A percentile compares a stretch with the other conserved stretches of the same genome.
Evolutionary conservation across 2,797 vertebrate genomes (phyloP).

Genomic region (Anas bahamensis): DNA sequence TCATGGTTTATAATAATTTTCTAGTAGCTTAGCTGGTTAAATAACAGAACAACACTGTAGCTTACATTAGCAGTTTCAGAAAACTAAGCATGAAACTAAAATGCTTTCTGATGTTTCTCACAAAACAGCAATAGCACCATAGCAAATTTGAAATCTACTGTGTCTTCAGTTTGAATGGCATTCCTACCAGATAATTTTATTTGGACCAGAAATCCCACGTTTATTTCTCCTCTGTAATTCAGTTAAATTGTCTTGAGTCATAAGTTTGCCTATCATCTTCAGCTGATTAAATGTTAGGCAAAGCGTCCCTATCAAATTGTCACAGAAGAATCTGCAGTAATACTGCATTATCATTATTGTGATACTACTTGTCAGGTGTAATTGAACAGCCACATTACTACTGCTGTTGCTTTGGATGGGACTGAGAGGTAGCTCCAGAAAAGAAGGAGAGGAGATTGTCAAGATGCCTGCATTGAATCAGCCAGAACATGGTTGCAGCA

Average conservation of each 20-base stretch:
- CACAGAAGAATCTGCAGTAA: not conserved
- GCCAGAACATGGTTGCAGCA: not conserved
- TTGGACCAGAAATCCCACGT: not conserved
- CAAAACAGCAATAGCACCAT: not conserved
- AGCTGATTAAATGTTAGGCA: not conserved
- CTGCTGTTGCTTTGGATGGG: not conserved
- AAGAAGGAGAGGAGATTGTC: not conserved
- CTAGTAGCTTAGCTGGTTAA: not conserved
- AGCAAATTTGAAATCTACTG: not conserved
- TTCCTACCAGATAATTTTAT: not conserved
- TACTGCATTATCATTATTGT: fast-evolving
- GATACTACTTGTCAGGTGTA: not conserved
- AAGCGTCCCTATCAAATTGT: not conserved
- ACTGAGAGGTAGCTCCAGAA: not conserved
- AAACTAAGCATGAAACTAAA: not conserved
- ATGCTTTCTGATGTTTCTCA: not conserved
- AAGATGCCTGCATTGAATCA: not conserved
- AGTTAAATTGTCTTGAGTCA: not conserved
- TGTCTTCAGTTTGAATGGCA: not conserved
- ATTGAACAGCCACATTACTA: not conserved
- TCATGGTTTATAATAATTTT: not conserved
- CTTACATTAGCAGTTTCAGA: not conserved
- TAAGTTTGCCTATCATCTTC: not conserved
- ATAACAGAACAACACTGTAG: not conserved
- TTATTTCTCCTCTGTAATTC: not conserved